These are phyloP conservation scores for Acanthurus leucopareius DNA, from an alignment of 2,797 vertebrate genomes.

Conservation along the genomic window DNA sequence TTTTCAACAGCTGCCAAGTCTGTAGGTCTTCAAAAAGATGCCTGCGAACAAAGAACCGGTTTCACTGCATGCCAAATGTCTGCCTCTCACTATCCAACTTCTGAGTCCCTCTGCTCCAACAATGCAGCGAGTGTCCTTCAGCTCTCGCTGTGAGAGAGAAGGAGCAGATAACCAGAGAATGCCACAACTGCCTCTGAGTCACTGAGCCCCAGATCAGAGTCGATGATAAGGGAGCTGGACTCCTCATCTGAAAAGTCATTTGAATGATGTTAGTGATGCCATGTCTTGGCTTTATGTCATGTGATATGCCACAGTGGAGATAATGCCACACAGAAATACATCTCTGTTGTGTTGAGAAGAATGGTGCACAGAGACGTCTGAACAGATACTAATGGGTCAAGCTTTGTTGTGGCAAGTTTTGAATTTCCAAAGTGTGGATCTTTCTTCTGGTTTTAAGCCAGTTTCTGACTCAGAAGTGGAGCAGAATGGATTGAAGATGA, in stretches of 20 bases:
- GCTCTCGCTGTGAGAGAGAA: conserved; percentile 44
- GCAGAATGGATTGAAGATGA: conserved; percentile 23
- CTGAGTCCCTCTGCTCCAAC: conserved; percentile 41
- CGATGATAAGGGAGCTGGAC: conserved; percentile 59
- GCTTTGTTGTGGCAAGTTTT: conserved; percentile 48
- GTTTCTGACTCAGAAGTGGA: conserved; percentile 51
- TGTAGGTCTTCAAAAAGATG: conserved; percentile 38
- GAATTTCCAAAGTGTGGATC: conserved; percentile 43
- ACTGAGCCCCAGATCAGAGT: conserved; percentile 51
- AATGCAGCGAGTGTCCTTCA: conserved; percentile 60
- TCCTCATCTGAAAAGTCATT: conserved; percentile 45
- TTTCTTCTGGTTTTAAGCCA: conserved; percentile 39
- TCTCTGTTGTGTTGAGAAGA: conserved; percentile 41
- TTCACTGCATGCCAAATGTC: conserved; percentile 44
- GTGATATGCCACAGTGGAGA: conserved; percentile 40
- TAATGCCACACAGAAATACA: conserved; percentile 29
- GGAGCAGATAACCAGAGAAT: conserved; percentile 60
- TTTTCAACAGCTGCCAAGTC: conserved; percentile 32
- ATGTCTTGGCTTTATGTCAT: conserved; percentile 33
- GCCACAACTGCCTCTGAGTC: conserved; percentile 39
- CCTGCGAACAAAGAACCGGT: conserved; percentile 50
- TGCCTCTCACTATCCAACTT: conserved; percentile 39
- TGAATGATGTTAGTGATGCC: conserved; percentile 41
- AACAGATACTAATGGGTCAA: conserved; percentile 36
- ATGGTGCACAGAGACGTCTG: conserved; percentile 46